Base-by-base conservation (phyloP, 2,113 vertebrate species). In the Oryzias javanicus region DNA sequence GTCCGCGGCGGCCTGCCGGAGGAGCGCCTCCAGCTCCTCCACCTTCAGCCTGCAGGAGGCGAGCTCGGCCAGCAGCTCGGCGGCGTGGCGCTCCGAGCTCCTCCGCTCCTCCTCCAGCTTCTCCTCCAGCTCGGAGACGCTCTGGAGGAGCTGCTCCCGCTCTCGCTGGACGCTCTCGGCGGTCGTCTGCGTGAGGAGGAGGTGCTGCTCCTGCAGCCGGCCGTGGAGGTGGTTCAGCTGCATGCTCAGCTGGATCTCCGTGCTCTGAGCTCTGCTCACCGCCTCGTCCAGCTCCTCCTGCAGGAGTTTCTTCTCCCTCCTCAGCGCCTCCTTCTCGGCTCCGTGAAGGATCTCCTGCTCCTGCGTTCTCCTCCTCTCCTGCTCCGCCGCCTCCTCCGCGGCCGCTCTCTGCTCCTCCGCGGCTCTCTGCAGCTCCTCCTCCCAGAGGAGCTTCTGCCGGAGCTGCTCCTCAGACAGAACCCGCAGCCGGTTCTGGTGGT, bases 391-490 rank as follows among this genome's bases (percentile, higher is more conserved):
- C 0, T 89, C 86, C 60, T 83, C 90, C 64, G 92, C 88, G 0
- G 76, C 69, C 14, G 35, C 45, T 1, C 48, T 16, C 20, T 76
- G 76, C n/a, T 89, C 89, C 49, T 93, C 81, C 2, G 94, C 80
- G 20, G 55, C 76, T 44, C 89, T 84, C 0, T 92, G 88, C 56
- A 91, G 88, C 60, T 93, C 90, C 3, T 90, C 90, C 49, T 95
- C 89, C 94, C 94, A 96, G 72, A 74, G 82, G 22, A 88, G 83
- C 56, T 85, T 91, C 76, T 95, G 91, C 60, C 91, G 85, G 0
- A 14, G 58, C 0, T 90, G 91, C 22, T 86, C 89, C 0, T 93
- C 84, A 0, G 80, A 60, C 0, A 96, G 71, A 1, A 90, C 82
- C 42, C 0, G 51, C 64, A 97, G 70, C 83, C 95, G 88, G 1